Conservation (phyloP, 2,113 vertebrate species). For the Myotis davidii region DNA sequence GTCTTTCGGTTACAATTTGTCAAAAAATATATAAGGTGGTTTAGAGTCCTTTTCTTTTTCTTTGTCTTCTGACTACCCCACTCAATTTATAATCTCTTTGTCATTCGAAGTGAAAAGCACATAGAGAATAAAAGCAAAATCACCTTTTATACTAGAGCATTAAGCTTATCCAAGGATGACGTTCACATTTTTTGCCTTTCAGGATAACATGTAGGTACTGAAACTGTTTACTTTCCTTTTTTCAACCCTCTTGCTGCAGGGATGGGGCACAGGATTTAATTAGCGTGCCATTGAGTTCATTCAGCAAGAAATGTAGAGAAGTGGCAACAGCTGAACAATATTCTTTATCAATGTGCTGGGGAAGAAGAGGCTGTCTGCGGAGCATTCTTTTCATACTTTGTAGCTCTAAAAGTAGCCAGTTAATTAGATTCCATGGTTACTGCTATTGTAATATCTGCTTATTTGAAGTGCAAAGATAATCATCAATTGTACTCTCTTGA, state of each 20-base stretch:
- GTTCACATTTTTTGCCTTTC: slow-evolving; percentile 7
- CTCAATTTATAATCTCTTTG: neutral
- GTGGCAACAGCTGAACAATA: slow-evolving; percentile 57
- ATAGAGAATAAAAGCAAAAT: slow-evolving; percentile 19
- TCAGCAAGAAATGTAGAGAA: slow-evolving; percentile 56
- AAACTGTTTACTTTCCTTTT: neutral
- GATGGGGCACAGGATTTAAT: slow-evolving; percentile 31
- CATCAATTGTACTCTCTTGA: slow-evolving; percentile 84
- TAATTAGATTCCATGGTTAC: slow-evolving; percentile 86
- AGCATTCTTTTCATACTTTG: slow-evolving; percentile 81
- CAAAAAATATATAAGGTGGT: neutral
- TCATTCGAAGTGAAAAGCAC: neutral
- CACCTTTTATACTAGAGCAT: neutral
- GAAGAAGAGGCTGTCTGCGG: slow-evolving; percentile 75
- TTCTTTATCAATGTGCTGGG: slow-evolving; percentile 70
- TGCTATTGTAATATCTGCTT: slow-evolving; percentile 84
- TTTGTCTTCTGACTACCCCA: neutral
- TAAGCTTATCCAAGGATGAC: neutral
- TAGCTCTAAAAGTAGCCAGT: slow-evolving; percentile 83
- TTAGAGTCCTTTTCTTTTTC: neutral
- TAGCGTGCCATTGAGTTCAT: slow-evolving; percentile 62
- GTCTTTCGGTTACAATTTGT: slow-evolving; percentile 4
- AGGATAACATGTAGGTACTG: neutral
- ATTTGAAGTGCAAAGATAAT: slow-evolving; percentile 88
- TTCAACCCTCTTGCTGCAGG: slow-evolving; percentile 66